Conservation (phyloP, 2,888 invertebrate genomes). For the Leptura quadrifasciata region DNA sequence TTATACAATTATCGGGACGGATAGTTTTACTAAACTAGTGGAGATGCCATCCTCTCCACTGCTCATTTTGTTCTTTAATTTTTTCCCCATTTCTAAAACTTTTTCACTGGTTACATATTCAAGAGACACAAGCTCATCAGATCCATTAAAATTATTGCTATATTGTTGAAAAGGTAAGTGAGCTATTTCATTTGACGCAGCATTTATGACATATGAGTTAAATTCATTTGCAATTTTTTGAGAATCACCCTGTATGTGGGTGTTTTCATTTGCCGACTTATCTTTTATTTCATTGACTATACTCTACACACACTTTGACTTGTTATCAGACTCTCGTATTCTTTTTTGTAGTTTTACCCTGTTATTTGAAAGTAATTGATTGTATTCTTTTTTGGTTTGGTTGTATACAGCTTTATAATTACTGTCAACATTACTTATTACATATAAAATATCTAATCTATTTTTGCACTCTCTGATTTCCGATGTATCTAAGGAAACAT, state of each 20-base stretch:
- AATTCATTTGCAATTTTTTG: background rate
- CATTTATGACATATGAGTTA: background rate
- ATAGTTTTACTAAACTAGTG: background rate
- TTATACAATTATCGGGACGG: background rate
- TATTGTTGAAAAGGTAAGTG: too few species aligned
- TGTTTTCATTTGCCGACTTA: background rate
- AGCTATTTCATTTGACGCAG: too few species aligned
- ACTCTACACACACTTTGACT: slow-evolving; percentile 8
- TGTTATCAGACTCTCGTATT: background rate
- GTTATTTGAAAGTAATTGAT: background rate
- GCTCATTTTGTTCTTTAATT: too few species aligned
- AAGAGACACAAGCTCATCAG: too few species aligned
- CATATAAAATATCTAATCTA: too few species aligned
- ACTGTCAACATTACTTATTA: too few species aligned
- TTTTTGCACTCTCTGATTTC: too few species aligned
- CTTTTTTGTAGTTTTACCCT: background rate
- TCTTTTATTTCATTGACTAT: background rate
- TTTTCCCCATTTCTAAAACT: too few species aligned
- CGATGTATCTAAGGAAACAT: too few species aligned
- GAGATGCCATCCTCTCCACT: slow-evolving; percentile 7
- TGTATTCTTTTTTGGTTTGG: background rate
- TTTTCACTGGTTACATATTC: too few species aligned
- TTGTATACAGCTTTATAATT: too few species aligned
- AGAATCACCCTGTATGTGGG: background rate
- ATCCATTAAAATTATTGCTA: too few species aligned